A percentile compares a stretch with the other conserved stretches of the same genome.
Conservation (phyloP, 1,140 invertebrate genomes). For the Penaeus vannamei region DNA sequence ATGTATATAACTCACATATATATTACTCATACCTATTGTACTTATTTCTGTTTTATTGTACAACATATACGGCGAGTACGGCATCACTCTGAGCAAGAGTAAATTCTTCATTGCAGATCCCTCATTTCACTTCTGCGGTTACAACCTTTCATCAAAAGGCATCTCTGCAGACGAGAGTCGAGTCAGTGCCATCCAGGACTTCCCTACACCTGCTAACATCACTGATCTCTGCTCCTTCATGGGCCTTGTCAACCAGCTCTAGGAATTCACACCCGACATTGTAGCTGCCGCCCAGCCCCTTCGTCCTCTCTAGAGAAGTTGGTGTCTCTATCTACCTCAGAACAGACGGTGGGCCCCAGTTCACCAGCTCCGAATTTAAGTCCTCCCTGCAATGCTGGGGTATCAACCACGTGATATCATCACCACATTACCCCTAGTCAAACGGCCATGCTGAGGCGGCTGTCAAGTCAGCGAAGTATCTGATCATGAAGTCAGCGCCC, state of each 20-base stretch:
- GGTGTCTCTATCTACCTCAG: background rate
- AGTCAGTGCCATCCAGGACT: background rate
- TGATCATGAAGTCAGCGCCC: background rate
- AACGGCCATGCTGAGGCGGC: background rate
- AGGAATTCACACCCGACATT: background rate
- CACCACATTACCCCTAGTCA: background rate
- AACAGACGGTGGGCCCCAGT: background rate
- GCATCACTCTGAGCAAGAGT: slow-evolving; percentile 16
- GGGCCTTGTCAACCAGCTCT: slow-evolving; percentile 37
- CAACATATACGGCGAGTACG: too few species aligned
- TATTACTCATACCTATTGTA: too few species aligned
- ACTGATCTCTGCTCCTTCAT: slow-evolving; percentile 28
- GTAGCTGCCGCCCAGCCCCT: too few species aligned
- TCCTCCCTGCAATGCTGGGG: background rate
- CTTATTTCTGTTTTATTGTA: too few species aligned
- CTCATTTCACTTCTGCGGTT: slow-evolving; percentile 14
- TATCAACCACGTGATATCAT: background rate
- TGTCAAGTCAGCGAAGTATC: background rate
- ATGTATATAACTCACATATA: too few species aligned
- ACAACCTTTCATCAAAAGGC: too few species aligned
- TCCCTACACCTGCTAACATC: slow-evolving; percentile 18
- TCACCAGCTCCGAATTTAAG: background rate
- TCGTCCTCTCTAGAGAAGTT: too few species aligned
- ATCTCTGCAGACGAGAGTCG: background rate
- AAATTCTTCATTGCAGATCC: background rate